These are phyloP conservation scores for Gasterosteus aculeatus DNA, from an alignment of 2,113 vertebrate species.

Conservation along the genomic window DNA sequence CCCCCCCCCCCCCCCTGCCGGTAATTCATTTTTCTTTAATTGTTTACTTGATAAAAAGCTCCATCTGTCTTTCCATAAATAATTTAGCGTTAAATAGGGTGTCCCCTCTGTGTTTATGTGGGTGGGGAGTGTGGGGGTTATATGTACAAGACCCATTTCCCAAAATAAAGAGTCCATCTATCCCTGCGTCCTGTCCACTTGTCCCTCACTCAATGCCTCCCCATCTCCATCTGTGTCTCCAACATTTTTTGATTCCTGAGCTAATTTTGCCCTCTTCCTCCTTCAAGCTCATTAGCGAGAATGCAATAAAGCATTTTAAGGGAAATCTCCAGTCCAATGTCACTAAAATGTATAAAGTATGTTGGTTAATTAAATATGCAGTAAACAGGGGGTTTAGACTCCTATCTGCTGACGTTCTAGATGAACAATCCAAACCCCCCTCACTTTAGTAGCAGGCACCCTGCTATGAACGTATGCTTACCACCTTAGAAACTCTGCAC, in stretches of 20 bases:
- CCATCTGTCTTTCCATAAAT: conserved; percentile 77
- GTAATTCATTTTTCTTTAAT: conserved; percentile 73
- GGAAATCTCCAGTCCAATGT: not conserved
- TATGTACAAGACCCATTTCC: conserved; percentile 17
- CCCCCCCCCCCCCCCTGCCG: not conserved
- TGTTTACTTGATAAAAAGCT: conserved; percentile 82
- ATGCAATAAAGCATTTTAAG: not conserved
- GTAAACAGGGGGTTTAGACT: not conserved
- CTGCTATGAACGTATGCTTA: not conserved
- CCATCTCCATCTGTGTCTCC: not conserved
- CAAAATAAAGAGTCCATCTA: conserved; percentile 32
- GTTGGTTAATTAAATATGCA: not conserved
- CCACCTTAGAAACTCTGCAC: not conserved
- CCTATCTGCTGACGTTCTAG: not conserved
- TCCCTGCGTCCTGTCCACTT: not conserved
- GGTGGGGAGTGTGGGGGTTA: not conserved
- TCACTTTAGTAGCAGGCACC: not conserved
- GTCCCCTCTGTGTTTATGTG: conserved; percentile 35
- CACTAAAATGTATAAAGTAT: not conserved
- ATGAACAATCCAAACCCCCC: not conserved
- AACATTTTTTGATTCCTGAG: not conserved
- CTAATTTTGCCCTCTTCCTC: not conserved
- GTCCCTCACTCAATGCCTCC: not conserved
- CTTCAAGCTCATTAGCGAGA: not conserved
- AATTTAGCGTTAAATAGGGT: conserved; percentile 75